Conservation (phyloP, 64 coral and sea anemone species). For the Stylophora pistillata region DNA sequence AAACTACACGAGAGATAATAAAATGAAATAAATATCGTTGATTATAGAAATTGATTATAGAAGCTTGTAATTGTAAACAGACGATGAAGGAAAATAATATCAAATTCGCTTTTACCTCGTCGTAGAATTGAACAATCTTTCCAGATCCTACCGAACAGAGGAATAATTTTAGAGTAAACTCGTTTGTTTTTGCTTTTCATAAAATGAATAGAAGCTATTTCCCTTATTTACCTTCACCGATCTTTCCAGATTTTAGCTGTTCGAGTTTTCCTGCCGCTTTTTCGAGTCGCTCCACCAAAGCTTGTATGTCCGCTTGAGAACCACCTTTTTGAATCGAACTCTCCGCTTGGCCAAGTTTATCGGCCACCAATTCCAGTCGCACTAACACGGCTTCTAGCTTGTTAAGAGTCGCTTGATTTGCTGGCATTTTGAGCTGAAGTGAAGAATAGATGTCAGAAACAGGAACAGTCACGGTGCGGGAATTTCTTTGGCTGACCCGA, state of each 20-base stretch:
- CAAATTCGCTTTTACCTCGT: slow-evolving; percentile 29
- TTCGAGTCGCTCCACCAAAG: slow-evolving; percentile 63
- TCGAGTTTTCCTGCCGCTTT: slow-evolving; percentile 55
- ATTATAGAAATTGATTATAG: neutral
- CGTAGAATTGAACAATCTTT: slow-evolving; percentile 55
- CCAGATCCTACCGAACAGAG: slow-evolving; percentile 26
- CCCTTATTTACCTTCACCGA: slow-evolving; percentile 17
- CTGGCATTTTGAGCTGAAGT: slow-evolving; percentile 24
- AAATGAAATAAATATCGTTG: neutral
- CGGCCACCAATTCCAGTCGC: slow-evolving; percentile 13
- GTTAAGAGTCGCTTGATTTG: slow-evolving; percentile 8
- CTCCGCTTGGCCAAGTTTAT: neutral
- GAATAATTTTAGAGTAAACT: neutral
- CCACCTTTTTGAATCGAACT: neutral
- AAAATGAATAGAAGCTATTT: neutral
- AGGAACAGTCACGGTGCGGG: neutral
- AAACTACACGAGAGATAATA: slow-evolving; percentile 20
- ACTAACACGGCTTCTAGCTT: slow-evolving; percentile 17
- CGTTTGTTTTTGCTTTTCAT: neutral
- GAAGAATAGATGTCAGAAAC: neutral
- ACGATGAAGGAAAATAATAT: neutral
- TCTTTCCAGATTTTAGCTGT: slow-evolving; percentile 27
- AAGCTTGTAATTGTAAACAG: neutral
- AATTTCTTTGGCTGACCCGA: neutral
- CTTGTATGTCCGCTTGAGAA: slow-evolving; percentile 37